Percentiles rank a stretch among this genome's conserved stretches.
phyloP scores from a whole-genome alignment of 2,888 invertebrate species.

The Mallateleia sp. region DNA sequence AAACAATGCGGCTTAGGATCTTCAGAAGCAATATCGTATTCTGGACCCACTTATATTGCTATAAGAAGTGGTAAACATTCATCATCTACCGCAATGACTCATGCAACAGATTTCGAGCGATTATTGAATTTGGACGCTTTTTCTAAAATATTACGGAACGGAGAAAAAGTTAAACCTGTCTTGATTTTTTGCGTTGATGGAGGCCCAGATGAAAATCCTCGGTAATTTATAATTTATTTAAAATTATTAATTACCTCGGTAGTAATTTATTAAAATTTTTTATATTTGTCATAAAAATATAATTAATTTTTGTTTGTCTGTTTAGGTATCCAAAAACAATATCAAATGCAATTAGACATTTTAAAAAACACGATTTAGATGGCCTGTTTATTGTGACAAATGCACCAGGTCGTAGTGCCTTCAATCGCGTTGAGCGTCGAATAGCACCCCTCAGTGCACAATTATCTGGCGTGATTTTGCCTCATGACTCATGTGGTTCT shows the following conservation, averaged over 20 bases:
- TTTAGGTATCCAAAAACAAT: conserved; percentile 80
- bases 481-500: conserved; percentile 83
- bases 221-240: conserved; percentile 21
- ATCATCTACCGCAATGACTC: conserved; percentile 81
- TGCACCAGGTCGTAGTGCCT: conserved; percentile 85
- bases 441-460: conserved; percentile 84
- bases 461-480: conserved; percentile 83
- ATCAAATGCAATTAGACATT: conserved; percentile 78
- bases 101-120: conserved; percentile 82
- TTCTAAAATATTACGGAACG: conserved; percentile 60
- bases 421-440: conserved; percentile 86
- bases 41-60: conserved; percentile 89
- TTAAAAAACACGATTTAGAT: conserved; percentile 81
- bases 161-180: conserved; percentile 69
- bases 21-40: conserved; percentile 85
- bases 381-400: conserved; percentile 79
- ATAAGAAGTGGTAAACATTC: conserved; percentile 84
- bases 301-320: conserved; percentile 51
- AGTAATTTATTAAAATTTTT: no score
- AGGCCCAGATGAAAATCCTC: conserved; percentile 37
- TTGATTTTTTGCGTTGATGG: conserved; percentile 82
- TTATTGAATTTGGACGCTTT: conserved; percentile 8
- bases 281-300: conserved; percentile 31
- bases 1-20: conserved; percentile 80
- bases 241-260: no score